Percentiles rank a stretch among this genome's conserved stretches.
Conservation (phyloP, 2,888 invertebrate species). For the Drosophila niveifrons region DNA sequence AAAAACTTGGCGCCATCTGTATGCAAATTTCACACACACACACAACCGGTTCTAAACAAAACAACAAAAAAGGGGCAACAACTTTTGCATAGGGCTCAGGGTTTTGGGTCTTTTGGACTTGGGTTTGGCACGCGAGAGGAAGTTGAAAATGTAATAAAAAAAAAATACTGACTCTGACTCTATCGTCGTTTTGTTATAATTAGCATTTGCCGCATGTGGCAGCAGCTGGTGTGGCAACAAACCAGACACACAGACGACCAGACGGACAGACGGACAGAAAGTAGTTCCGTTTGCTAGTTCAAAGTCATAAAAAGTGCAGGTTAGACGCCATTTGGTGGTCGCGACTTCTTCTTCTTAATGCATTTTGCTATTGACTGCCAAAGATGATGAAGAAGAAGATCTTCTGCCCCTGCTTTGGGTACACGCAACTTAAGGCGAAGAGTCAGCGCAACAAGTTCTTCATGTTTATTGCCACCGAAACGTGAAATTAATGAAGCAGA, state of each 20-base stretch:
- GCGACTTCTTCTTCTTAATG: conserved; percentile 27
- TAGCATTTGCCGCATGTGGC: conserved; percentile 70
- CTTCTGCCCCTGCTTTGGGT: background rate
- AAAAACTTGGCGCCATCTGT: conserved; percentile 49
- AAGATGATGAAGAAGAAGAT: too few relatives aligned
- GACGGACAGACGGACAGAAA: background rate
- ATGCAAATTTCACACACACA: conserved; percentile 48
- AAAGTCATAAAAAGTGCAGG: conserved; percentile 39
- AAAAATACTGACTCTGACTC: conserved; percentile 42
- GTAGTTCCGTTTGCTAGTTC: conserved; percentile 20
- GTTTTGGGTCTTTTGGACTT: background rate
- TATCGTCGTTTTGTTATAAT: conserved; percentile 66
- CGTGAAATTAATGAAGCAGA: background rate
- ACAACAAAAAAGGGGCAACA: conserved; percentile 17
- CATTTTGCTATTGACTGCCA: conserved; percentile 32
- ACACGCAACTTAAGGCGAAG: background rate
- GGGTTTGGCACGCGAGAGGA: conserved; percentile 60
- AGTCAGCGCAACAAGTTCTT: background rate
- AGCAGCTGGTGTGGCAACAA: conserved; percentile 59
- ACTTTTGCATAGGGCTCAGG: conserved; percentile 8
- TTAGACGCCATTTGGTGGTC: conserved; percentile 49
- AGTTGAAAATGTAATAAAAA: conserved; percentile 64
- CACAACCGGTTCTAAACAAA: conserved; percentile 6
- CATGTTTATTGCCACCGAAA: too few relatives aligned
- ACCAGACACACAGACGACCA: background rate